phyloP scores from a whole-genome alignment of 2,888 invertebrate genomes.

The Nomada lathburiana region DNA sequence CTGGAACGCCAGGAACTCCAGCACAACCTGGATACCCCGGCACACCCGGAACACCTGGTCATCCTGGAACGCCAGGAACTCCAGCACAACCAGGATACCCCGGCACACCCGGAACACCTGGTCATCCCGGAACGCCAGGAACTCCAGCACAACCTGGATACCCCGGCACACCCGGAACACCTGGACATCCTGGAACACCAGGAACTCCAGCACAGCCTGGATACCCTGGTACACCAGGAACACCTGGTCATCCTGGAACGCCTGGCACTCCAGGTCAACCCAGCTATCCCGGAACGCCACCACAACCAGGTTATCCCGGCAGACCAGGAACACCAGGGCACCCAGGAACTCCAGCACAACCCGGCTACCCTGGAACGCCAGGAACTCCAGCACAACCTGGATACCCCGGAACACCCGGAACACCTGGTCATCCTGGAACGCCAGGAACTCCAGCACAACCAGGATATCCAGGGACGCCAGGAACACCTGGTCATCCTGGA shows the following conservation, averaged over 20 bases:
- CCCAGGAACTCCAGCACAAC: no score
- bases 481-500: slow-evolving; percentile 61
- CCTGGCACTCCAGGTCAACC: slow-evolving; percentile 63
- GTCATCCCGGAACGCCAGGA: slow-evolving; percentile 67
- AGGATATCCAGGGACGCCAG: slow-evolving; percentile 47
- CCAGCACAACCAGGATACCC: slow-evolving; percentile 71
- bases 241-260: slow-evolving; percentile 63
- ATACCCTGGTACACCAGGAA: slow-evolving; percentile 69
- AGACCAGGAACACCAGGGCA: slow-evolving; percentile 53
- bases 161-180: slow-evolving; percentile 56
- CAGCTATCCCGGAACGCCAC: no score
- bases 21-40: no score
- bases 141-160: slow-evolving; percentile 38
- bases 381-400: slow-evolving; percentile 66
- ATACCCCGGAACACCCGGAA: slow-evolving; percentile 69
- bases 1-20: slow-evolving; percentile 35
- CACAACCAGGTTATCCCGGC: slow-evolving; percentile 35
- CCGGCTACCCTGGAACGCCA: slow-evolving; percentile 59
- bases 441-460: slow-evolving; percentile 57
- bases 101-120: slow-evolving; percentile 41
- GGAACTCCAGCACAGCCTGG: slow-evolving; percentile 56
- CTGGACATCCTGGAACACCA: slow-evolving; percentile 62
- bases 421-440: slow-evolving; percentile 60
- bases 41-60: slow-evolving; percentile 23
- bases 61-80: slow-evolving; percentile 67